These are phyloP conservation scores for Aleiodes leptofemur DNA, from an alignment of 2,888 invertebrate species.

Conservation along the genomic window DNA sequence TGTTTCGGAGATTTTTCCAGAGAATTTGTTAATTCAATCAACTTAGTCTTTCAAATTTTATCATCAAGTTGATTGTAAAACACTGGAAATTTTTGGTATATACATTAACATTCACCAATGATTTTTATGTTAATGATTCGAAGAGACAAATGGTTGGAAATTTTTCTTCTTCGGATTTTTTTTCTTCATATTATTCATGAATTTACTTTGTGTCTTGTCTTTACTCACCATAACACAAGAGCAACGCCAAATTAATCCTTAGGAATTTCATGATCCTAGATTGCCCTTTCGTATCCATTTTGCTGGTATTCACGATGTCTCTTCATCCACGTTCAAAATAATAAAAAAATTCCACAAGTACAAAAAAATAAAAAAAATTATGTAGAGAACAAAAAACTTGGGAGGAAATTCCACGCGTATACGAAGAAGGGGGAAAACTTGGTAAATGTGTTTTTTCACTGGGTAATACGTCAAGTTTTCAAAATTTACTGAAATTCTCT, in stretches of 20 bases:
- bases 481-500: neutral
- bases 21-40: no score
- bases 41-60: no score
- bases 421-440: no score
- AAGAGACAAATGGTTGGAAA: no score
- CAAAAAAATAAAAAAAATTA: neutral
- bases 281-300: slow-evolving; percentile 56
- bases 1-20: no score
- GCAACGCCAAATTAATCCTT: slow-evolving; percentile 48
- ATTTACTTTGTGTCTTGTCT: neutral
- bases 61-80: neutral
- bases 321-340: slow-evolving; percentile 46
- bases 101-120: neutral
- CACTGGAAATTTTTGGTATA: neutral
- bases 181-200: neutral
- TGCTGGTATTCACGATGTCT: slow-evolving; percentile 31
- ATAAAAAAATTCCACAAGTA: slow-evolving; percentile 4
- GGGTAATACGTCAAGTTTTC: neutral
- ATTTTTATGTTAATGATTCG: neutral
- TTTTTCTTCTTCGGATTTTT: neutral
- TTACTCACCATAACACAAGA: slow-evolving; percentile 56
- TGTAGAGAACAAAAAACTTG: neutral
- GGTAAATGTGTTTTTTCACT: neutral
- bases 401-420: no score
- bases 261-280: slow-evolving; percentile 53